These are phyloP conservation scores for Nymphalis polychloros DNA, from an alignment of 2,888 invertebrate genomes.

Conservation along the genomic window DNA sequence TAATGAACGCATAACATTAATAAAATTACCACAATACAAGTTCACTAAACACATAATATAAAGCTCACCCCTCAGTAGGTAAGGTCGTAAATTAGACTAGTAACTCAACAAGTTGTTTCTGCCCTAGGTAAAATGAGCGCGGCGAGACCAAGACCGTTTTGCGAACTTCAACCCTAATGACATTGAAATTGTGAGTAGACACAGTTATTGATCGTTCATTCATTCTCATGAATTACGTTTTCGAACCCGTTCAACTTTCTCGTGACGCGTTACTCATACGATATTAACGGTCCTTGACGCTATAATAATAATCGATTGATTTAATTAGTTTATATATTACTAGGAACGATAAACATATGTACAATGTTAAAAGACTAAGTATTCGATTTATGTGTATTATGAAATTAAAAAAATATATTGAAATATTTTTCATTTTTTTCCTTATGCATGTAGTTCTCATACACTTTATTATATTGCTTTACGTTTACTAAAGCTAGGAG, in stretches of 20 bases:
- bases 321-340: no score
- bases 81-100: conserved; percentile 21
- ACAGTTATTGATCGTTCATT: conserved; percentile 34
- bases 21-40: neutral
- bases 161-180: conserved; percentile 61
- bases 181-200: conserved; percentile 66
- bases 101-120: conserved; percentile 41
- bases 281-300: no score
- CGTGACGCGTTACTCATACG: neutral
- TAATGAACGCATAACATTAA: neutral
- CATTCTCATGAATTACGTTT: conserved; percentile 25
- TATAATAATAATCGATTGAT: no score
- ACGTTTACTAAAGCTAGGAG: no score
- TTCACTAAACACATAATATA: neutral
- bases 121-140: conserved; percentile 65
- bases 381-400: no score
- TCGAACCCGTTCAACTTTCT: neutral
- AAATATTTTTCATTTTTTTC: no score
- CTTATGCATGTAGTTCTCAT: no score
- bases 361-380: no score
- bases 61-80: conserved; percentile 11
- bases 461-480: no score
- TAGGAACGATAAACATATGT: no score
- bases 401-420: no score
- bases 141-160: conserved; percentile 56